A percentile compares a stretch with the other conserved stretches of the same genome.
Conservation (phyloP, 2,113 vertebrate genomes). For the Carollia perspicillata region DNA sequence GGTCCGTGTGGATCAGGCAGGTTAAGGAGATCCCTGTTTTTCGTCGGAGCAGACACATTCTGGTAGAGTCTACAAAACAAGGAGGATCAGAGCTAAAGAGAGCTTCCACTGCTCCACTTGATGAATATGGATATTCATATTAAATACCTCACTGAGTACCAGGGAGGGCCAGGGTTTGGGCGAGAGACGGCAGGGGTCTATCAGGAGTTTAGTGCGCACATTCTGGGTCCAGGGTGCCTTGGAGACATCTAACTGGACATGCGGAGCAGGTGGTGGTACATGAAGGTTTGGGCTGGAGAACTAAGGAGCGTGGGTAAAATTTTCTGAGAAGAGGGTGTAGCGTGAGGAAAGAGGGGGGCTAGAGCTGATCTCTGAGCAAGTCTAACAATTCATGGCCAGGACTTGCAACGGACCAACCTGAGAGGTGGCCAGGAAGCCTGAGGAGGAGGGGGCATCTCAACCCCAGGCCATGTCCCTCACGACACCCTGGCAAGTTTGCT, state of each 20-base stretch:
- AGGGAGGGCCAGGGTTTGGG: background rate
- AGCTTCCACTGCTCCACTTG: background rate
- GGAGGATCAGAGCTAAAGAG: background rate
- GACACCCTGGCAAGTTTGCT: background rate
- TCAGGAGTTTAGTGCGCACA: fast-evolving
- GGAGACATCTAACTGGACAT: background rate
- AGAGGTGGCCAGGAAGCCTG: background rate
- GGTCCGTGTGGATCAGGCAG: background rate
- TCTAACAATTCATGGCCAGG: background rate
- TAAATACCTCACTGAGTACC: background rate
- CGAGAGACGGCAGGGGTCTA: background rate
- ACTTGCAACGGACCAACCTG: no score
- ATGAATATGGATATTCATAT: background rate
- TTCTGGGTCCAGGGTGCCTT: background rate
- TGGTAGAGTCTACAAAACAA: background rate
- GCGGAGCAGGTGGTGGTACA: no score
- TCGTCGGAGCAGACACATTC: background rate
- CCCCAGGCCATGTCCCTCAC: background rate
- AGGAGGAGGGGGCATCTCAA: background rate
- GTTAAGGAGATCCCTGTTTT: background rate
- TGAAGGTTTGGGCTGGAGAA: background rate
- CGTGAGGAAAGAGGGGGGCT: background rate
- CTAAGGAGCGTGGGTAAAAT: background rate
- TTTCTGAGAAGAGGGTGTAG: background rate
- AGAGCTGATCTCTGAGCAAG: background rate